phyloP scores from a whole-genome alignment of 2,797 vertebrate species.

The Helicolenus hilgendorfi region DNA sequence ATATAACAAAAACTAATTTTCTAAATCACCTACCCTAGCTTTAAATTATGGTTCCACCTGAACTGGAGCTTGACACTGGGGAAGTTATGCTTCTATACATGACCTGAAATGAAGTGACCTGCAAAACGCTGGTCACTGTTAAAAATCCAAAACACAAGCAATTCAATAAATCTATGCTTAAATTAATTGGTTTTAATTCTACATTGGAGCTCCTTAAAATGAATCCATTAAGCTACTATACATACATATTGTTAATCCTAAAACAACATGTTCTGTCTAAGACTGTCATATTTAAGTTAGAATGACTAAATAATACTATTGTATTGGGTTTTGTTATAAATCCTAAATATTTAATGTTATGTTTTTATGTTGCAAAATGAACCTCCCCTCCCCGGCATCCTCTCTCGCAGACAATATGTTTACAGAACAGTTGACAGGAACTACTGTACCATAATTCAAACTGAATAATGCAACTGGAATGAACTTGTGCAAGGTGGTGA shows the following conservation, averaged over 20 bases:
- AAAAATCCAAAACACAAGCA: not conserved
- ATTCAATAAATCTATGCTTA: not conserved
- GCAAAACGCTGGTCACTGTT: not conserved
- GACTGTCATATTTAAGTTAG: not conserved
- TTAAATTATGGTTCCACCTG: not conserved
- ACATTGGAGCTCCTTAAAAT: not conserved
- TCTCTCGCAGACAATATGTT: not conserved
- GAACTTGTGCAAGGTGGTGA: constrained; percentile 15
- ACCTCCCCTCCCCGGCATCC: not conserved
- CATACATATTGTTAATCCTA: not conserved
- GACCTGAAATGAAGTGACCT: not conserved
- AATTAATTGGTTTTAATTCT: not conserved
- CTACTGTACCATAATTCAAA: constrained; percentile 16
- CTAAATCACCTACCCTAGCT: not conserved
- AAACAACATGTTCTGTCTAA: not conserved
- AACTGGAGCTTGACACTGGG: not conserved
- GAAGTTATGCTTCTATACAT: not conserved
- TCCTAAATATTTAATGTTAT: not conserved
- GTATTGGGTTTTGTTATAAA: not conserved
- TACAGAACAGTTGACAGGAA: constrained; percentile 41
- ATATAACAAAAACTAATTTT: not conserved
- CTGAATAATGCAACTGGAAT: constrained; percentile 47
- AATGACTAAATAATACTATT: not conserved
- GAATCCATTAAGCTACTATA: not conserved
- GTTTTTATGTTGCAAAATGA: constrained; percentile 7